A percentile compares a stretch with the other conserved stretches of the same genome.
These are phyloP conservation scores for Lamellibrachia satsuma DNA, from an alignment of 2,888 invertebrate species.

Conservation along the genomic window DNA sequence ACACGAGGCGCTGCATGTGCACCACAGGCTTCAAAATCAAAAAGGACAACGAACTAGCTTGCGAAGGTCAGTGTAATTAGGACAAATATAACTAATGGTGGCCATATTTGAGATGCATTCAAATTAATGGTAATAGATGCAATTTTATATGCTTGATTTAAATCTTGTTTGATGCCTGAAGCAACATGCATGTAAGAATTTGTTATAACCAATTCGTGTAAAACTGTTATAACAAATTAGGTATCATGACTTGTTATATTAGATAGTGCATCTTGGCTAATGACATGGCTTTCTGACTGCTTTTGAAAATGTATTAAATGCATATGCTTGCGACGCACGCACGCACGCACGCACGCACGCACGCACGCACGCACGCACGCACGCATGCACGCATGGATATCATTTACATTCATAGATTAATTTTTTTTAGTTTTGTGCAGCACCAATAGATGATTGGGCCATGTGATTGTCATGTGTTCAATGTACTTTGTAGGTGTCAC, in stretches of 20 bases:
- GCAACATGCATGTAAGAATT: background rate
- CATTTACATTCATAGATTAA: background rate
- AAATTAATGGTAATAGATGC: background rate
- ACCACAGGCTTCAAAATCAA: conserved; percentile 87
- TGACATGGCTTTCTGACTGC: background rate
- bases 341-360: background rate
- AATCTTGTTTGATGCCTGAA: background rate
- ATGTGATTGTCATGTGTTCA: background rate
- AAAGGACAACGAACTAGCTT: conserved; percentile 72
- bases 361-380: no score
- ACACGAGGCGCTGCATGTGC: conserved; percentile 78
- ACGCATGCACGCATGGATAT: no score
- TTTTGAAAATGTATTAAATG: background rate
- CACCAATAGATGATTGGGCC: background rate
- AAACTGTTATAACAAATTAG: background rate
- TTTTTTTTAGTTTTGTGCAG: background rate
- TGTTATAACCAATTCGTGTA: background rate
- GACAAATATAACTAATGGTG: background rate
- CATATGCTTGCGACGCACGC: background rate
- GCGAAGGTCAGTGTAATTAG: conserved; percentile 68
- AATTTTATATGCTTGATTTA: background rate
- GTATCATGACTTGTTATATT: background rate
- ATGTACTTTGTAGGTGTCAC: conserved; percentile 60
- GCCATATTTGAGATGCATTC: background rate
- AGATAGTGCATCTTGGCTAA: background rate